phyloP scores from a whole-genome alignment of 2,888 invertebrate genomes.

The Cecidostiba fungosa region DNA sequence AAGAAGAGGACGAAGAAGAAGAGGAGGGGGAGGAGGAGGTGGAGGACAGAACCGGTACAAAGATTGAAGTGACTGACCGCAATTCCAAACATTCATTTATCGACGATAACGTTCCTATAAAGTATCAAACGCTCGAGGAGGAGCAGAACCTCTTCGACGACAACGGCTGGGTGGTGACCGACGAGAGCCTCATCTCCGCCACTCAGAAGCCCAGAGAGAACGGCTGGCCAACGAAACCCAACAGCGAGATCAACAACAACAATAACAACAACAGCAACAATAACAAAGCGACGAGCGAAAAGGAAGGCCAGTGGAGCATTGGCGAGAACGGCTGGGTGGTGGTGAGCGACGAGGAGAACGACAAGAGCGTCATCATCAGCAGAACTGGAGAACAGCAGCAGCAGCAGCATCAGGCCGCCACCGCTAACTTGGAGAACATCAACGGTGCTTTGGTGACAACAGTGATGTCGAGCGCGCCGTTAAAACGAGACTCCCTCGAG shows the following conservation, averaged over 20 bases:
- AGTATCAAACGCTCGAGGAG: constrained; percentile 43
- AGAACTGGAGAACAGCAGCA: constrained; percentile 45
- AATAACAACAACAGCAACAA: constrained; percentile 63
- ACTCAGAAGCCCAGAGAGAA: constrained; percentile 66
- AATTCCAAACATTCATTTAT: constrained; percentile 42
- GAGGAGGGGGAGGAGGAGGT: constrained; percentile 44
- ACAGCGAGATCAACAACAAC: constrained; percentile 48
- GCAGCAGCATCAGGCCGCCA: constrained; percentile 21
- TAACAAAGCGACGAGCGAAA: constrained; percentile 24
- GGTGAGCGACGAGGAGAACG: constrained; percentile 69
- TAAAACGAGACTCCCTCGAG: constrained; percentile 68
- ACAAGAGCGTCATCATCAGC: constrained; percentile 63
- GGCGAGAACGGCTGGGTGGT: constrained; percentile 70
- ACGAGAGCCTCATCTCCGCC: constrained; percentile 66
- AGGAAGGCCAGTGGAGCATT: constrained; percentile 66
- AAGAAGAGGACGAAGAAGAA: constrained; percentile 32
- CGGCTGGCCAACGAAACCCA: constrained; percentile 70
- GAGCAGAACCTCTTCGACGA: constrained; percentile 74
- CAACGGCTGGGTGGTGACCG: constrained; percentile 77
- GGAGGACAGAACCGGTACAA: not conserved
- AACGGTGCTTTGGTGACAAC: constrained; percentile 58
- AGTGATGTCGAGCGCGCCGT: constrained; percentile 62
- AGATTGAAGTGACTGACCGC: constrained; percentile 1
- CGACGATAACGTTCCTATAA: constrained; percentile 43
- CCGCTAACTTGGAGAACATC: constrained; percentile 58